A percentile compares a stretch with the other conserved stretches of the same genome.
Conservation (phyloP, 2,113 vertebrate species). For the Paramormyrops kingsleyae region DNA sequence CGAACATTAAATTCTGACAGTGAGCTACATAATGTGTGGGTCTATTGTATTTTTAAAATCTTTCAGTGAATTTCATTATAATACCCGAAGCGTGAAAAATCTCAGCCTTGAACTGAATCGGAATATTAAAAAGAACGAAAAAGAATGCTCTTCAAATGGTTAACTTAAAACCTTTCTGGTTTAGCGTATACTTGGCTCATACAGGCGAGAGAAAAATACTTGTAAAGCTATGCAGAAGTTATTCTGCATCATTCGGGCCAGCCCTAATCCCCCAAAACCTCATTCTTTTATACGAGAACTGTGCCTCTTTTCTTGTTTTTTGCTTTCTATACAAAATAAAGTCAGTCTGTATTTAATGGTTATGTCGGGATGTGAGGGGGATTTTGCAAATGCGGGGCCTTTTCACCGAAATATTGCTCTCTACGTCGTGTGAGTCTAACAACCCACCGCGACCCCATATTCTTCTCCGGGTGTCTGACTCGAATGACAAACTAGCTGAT, state of each 20-base stretch:
- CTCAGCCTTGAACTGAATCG: conserved; percentile 9
- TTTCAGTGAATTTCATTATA: background rate
- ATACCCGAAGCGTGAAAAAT: background rate
- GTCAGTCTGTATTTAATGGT: conserved; percentile 99
- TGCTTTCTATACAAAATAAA: conserved; percentile 95
- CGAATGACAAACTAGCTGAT: conserved; percentile 97
- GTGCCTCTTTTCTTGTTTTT: conserved; percentile 77
- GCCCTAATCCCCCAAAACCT: conserved; percentile 71
- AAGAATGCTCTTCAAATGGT: conserved; percentile 46
- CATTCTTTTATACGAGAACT: conserved; percentile 76
- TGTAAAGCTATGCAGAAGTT: conserved; percentile 77
- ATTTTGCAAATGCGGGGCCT: conserved; percentile 84
- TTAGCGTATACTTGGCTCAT: conserved; percentile 60
- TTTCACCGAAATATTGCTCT: conserved; percentile 86
- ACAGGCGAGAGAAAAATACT: conserved; percentile 57
- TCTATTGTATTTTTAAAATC: background rate
- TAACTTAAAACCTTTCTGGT: conserved; percentile 51
- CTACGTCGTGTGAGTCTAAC: conserved; percentile 98
- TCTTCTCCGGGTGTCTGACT: conserved; percentile 93
- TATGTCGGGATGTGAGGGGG: conserved; percentile 90
- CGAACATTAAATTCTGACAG: background rate
- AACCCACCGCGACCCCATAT: conserved; percentile 92
- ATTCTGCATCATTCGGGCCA: conserved; percentile 68
- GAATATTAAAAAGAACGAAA: conserved; percentile 10
- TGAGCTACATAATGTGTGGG: background rate